A percentile compares a stretch with the other conserved stretches of the same genome.
phyloP scores from a whole-genome alignment of 2,797 vertebrate genomes.

The Alfaro cultratus region DNA sequence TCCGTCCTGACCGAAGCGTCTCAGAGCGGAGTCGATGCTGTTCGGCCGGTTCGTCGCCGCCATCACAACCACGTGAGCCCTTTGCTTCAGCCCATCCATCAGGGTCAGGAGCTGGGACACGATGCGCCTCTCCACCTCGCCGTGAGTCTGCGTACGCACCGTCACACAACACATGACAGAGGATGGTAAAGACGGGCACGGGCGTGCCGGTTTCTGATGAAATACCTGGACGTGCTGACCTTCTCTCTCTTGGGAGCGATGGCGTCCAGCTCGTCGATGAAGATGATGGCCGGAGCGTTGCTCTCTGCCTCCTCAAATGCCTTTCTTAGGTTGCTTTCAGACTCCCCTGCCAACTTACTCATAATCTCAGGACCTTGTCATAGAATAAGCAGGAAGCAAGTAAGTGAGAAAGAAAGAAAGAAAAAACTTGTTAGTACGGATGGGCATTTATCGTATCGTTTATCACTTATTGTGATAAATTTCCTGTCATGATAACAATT shows the following conservation, averaged over 20 bases:
- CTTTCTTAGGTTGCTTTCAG: conserved; percentile 96
- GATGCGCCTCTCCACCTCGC: conserved; percentile 94
- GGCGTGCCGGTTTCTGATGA: neutral
- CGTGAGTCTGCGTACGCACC: conserved; percentile 84
- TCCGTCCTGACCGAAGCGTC: conserved; percentile 87
- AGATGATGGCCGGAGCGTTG: conserved; percentile 96
- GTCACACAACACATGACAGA: neutral
- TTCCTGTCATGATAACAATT: too few species aligned
- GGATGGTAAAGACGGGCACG: neutral
- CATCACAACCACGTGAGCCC: conserved; percentile 96
- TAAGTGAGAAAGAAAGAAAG: too few species aligned
- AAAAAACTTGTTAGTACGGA: too few species aligned
- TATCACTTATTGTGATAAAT: too few species aligned
- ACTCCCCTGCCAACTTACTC: conserved; percentile 97
- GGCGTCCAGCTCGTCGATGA: conserved; percentile 95
- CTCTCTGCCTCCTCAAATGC: conserved; percentile 97
- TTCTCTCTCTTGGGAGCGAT: conserved; percentile 98
- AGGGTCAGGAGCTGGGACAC: conserved; percentile 95
- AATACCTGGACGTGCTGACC: conserved; percentile 68
- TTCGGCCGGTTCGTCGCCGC: conserved; percentile 97
- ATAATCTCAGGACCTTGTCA: conserved; percentile 93
- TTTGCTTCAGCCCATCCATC: conserved; percentile 96
- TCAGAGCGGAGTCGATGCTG: conserved; percentile 92
- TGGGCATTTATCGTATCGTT: too few species aligned
- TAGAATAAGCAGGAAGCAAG: conserved; percentile 4